Conservation (phyloP, 2,113 vertebrate genomes). For the Mellivora capensis region DNA sequence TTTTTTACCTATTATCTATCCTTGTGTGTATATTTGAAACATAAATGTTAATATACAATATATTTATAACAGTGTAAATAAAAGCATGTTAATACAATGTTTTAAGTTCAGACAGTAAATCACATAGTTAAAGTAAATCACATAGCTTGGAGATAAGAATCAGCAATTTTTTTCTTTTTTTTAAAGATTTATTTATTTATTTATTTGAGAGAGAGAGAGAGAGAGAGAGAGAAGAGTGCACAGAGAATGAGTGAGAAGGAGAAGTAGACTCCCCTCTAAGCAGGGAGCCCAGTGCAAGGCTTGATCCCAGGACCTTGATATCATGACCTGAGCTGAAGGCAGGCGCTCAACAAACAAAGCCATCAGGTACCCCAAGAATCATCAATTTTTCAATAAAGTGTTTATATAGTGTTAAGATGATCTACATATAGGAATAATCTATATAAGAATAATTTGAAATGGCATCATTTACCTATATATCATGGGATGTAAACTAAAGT, state of each 20-base stretch:
- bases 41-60: background rate
- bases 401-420: background rate
- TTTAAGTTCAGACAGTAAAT: background rate
- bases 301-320: too few relatives aligned
- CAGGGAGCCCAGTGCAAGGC: too few relatives aligned
- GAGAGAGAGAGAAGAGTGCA: too few relatives aligned
- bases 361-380: too few relatives aligned
- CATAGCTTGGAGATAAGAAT: background rate
- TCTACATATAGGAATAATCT: background rate
- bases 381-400: background rate
- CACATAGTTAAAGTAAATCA: background rate
- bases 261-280: too few relatives aligned
- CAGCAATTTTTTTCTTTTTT: background rate
- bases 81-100: background rate
- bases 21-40: background rate
- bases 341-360: too few relatives aligned
- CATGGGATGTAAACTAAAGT: background rate
- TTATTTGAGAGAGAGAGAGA: too few relatives aligned
- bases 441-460: background rate
- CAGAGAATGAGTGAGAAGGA: too few relatives aligned
- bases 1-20: background rate
- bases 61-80: background rate
- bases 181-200: too few relatives aligned
- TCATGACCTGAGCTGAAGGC: too few relatives aligned
- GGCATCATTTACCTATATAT: background rate